Conservation (phyloP, 2,797 vertebrate genomes). For the Rhinogobio ventralis region DNA sequence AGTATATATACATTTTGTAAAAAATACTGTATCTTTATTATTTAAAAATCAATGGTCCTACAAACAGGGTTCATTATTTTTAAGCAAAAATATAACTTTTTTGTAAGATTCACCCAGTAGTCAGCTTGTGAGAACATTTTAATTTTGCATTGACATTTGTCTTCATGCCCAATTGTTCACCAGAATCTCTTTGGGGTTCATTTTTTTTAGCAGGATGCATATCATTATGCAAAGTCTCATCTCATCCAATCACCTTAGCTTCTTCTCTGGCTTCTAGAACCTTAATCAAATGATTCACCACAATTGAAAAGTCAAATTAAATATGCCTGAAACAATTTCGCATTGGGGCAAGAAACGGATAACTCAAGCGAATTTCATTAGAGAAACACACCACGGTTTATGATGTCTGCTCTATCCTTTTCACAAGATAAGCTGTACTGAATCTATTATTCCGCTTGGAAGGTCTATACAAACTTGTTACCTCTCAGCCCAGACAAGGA, state of each 20-base stretch:
- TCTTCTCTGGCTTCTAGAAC: conserved; percentile 38
- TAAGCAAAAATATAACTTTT: not conserved
- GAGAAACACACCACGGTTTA: conserved; percentile 43
- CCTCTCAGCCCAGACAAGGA: conserved; percentile 39
- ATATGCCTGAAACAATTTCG: conserved; percentile 61
- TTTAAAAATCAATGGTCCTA: not conserved
- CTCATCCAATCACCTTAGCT: conserved; percentile 44
- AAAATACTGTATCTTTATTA: not conserved
- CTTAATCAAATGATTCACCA: conserved; percentile 62
- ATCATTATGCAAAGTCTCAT: conserved; percentile 51
- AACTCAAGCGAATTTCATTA: conserved; percentile 64
- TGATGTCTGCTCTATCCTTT: conserved; percentile 53
- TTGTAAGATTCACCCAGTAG: not conserved
- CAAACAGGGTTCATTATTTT: not conserved
- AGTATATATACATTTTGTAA: too few species aligned
- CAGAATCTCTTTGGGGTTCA: conserved; percentile 17
- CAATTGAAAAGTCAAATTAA: conserved; percentile 67
- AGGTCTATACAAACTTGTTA: conserved; percentile 46
- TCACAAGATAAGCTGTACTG: conserved; percentile 63
- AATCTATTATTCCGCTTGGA: conserved; percentile 56
- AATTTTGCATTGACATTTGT: conserved; percentile 8
- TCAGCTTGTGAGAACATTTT: not conserved
- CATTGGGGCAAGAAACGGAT: conserved; percentile 46
- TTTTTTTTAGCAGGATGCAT: conserved; percentile 12
- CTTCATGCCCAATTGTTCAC: not conserved